Evolutionary conservation across 2,888 invertebrate genomes (phyloP).

Genomic region (Xanthorhoe spadicearia): DNA sequence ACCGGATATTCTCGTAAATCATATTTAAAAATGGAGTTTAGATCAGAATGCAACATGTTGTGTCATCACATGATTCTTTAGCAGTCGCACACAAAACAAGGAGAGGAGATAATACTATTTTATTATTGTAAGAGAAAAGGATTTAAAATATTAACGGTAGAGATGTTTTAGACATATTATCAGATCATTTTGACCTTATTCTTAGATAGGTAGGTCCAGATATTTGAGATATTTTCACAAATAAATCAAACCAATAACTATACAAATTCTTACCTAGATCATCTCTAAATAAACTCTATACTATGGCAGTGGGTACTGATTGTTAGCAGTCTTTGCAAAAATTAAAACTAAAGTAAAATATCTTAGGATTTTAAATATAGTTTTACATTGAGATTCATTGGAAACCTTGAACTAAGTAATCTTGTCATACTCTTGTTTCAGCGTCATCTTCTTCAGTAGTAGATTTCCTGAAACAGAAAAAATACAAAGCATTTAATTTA

Average conservation of each 20-base stretch:
- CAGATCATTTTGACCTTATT: not conserved
- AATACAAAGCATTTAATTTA: not conserved
- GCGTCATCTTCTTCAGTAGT: constrained; percentile 84
- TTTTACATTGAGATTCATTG: constrained; percentile 82
- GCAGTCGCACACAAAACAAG: no score
- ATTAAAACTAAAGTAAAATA: constrained; percentile 57
- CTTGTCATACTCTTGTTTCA: constrained; percentile 79
- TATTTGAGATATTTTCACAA: not conserved
- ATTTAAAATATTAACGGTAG: not conserved
- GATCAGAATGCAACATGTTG: no score
- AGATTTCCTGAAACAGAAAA: constrained; percentile 73
- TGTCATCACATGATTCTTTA: no score
- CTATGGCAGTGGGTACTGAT: constrained; percentile 81
- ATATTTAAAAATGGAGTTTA: no score
- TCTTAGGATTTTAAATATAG: constrained; percentile 53
- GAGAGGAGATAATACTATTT: not conserved
- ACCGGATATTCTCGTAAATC: no score
- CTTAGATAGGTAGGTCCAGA: no score
- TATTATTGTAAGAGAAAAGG: not conserved
- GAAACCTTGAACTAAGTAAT: constrained; percentile 79
- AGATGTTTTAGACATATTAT: not conserved
- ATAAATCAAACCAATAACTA: constrained; percentile 35
- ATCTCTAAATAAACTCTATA: constrained; percentile 57
- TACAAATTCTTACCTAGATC: constrained; percentile 58
- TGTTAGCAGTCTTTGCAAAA: constrained; percentile 75